Evolutionary conservation across 2,797 vertebrate genomes (phyloP), one percentile per base, ranked within the genome.

Genomic region (Catostomus latipinnis): DNA sequence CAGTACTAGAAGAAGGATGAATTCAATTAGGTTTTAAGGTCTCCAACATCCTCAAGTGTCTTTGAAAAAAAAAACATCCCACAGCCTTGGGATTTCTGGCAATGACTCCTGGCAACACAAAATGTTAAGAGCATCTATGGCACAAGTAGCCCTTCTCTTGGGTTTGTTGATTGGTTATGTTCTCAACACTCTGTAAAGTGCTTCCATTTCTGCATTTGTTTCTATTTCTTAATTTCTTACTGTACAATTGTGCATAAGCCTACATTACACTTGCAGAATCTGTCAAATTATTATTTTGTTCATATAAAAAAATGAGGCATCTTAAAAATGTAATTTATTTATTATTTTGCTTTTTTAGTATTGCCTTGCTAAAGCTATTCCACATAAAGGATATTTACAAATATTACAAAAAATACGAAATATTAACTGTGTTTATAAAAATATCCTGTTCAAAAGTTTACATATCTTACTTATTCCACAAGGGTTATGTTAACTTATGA

Each of bases 1-100:
- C 53, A 52, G 67, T 46, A 67, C 48, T 71, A 71, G 81, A 80
- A 80, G 76, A 66, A 65, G 48, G 60, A 74, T 74, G 66, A 79
- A 66, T 80, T 83, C 71, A 78, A 75, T 83, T 80, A 74, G 63
- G 46, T 6, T 46, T 45, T 68, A 16, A 53, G 22, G 34, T 74
- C 63, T 69, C 78, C 6, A 52, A 54, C 22, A 74, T 67, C 52
- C 48, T 50, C 18, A 34, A 71, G 22, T 62, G 67, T 16, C 62
- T 69, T 58, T 56, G 18, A 45, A 46, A 14, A 18, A 57, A 16
- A 43, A 14, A 54, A 68, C 18, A 63, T 65, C 22, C 22, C 11
- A 1, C 68, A 72, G 62, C 46, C 53, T 22, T 62, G 74, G 61
- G 70, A 76, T 56, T 60, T 56, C 80, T 66, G 45, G n/a, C 73